These are phyloP conservation scores for Lobophora halterata DNA, from an alignment of 2,888 invertebrate species.

Conservation along the genomic window DNA sequence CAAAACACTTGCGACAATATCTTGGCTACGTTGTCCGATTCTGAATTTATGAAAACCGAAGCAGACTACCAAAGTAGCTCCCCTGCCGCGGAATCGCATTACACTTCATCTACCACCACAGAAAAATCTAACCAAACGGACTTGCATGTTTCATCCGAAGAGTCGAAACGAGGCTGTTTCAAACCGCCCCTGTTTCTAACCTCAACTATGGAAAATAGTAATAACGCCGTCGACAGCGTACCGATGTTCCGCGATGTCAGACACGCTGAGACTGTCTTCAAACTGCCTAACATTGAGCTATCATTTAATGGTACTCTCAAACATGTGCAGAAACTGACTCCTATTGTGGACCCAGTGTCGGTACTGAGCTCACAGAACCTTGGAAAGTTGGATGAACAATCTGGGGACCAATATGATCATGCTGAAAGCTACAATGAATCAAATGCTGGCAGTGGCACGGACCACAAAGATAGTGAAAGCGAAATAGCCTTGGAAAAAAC, in stretches of 20 bases:
- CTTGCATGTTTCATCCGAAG: slow-evolving; percentile 59
- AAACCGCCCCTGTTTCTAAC: slow-evolving; percentile 68
- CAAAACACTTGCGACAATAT: slow-evolving; percentile 40
- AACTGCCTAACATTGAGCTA: slow-evolving; percentile 69
- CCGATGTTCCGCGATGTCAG: slow-evolving; percentile 63
- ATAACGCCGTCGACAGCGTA: slow-evolving; percentile 74
- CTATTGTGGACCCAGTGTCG: slow-evolving; percentile 69
- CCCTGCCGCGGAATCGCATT: slow-evolving; percentile 46
- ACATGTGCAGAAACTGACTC: slow-evolving; percentile 70
- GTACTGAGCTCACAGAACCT: slow-evolving; percentile 56
- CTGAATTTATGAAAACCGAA: slow-evolving; percentile 45
- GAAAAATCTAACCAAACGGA: slow-evolving; percentile 61
- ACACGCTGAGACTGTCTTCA: slow-evolving; percentile 62
- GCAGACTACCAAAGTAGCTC: slow-evolving; percentile 54
- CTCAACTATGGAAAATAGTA: slow-evolving; percentile 77
- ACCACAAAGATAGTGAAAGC: slow-evolving; percentile 41
- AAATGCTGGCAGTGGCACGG: slow-evolving; percentile 30
- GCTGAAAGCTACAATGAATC: slow-evolving; percentile 16
- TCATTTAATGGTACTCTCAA: slow-evolving; percentile 75
- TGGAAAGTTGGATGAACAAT: slow-evolving; percentile 43
- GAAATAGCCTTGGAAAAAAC: slow-evolving; percentile 45
- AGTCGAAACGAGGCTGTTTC: slow-evolving; percentile 54
- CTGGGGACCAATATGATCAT: slow-evolving; percentile 32
- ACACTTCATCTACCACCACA: slow-evolving; percentile 57
- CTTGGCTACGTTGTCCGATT: slow-evolving; percentile 49